Evolutionary conservation across 2,113 vertebrate genomes (phyloP).

Genomic region (Notarius lentiginosus): DNA sequence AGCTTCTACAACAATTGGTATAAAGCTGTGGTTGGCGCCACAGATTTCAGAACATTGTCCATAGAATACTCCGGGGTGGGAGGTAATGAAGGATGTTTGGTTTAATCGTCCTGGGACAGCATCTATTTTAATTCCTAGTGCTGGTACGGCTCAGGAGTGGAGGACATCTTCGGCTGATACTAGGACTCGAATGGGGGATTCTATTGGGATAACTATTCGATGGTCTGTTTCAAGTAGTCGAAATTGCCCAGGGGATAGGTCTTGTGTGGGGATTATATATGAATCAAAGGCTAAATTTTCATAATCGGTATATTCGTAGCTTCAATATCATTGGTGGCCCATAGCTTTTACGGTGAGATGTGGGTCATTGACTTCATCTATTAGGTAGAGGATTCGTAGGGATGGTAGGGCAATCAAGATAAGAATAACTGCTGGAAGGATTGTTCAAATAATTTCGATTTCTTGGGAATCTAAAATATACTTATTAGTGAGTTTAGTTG

Average conservation of each 20-base stretch:
- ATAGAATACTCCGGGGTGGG: too few relatives aligned
- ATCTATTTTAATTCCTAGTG: too few relatives aligned
- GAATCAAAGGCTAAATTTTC: slow-evolving; percentile 49
- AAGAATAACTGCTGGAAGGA: slow-evolving; percentile 29
- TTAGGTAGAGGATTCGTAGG: slow-evolving; percentile 50
- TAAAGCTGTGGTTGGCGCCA: too few relatives aligned
- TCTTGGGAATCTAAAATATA: slow-evolving; percentile 49
- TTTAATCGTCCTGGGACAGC: too few relatives aligned
- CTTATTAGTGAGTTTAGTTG: slow-evolving; percentile 50
- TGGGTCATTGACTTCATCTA: slow-evolving; percentile 53
- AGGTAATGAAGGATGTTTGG: too few relatives aligned
- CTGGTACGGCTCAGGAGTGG: too few relatives aligned
- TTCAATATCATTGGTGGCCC: slow-evolving; percentile 59
- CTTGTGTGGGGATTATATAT: slow-evolving; percentile 54
- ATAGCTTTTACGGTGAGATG: slow-evolving; percentile 54
- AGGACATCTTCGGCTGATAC: slow-evolving; percentile 50
- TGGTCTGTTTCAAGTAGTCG: slow-evolving; percentile 52
- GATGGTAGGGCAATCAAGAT: slow-evolving; percentile 50
- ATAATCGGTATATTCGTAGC: slow-evolving; percentile 55
- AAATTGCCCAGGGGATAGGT: slow-evolving; percentile 42
- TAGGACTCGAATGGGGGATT: slow-evolving; percentile 44
- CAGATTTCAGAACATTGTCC: too few relatives aligned
- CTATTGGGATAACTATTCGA: slow-evolving; percentile 49
- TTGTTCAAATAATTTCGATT: slow-evolving; percentile 26
- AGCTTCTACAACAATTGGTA: too few relatives aligned